Conservation (phyloP, 2,888 invertebrate species). For the Eilema griseolum region DNA sequence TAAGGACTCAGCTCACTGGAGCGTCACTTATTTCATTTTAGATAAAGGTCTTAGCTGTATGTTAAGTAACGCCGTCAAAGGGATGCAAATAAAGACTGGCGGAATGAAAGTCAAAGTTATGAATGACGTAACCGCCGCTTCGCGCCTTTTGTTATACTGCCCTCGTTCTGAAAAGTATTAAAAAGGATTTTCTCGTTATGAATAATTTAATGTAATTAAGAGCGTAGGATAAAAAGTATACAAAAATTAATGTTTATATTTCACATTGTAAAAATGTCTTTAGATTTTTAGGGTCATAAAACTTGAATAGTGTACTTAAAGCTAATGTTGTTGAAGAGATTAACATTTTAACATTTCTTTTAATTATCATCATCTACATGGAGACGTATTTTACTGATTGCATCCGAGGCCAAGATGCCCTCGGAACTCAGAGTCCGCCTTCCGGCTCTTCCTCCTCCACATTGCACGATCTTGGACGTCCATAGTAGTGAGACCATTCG, state of each 20-base stretch:
- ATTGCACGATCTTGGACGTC: too few species aligned
- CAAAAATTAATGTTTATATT: neutral
- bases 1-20: constrained; percentile 25
- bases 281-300: neutral
- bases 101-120: neutral
- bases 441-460: too few species aligned
- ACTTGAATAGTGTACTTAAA: neutral
- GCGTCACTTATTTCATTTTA: constrained; percentile 49
- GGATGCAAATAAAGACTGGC: constrained; percentile 37
- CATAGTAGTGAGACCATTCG: too few species aligned
- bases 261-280: neutral
- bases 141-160: constrained; percentile 20
- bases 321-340: too few species aligned
- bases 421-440: too few species aligned
- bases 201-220: constrained; percentile 2
- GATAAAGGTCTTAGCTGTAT: constrained; percentile 39
- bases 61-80: constrained; percentile 42
- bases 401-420: too few species aligned
- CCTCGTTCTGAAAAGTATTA: constrained; percentile 18
- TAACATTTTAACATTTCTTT: too few species aligned
- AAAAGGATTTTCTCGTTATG: neutral
- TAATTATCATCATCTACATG: too few species aligned
- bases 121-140: constrained; percentile 12
- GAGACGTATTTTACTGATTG: too few species aligned
- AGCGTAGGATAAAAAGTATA: neutral